phyloP scores from a whole-genome alignment of 2,888 invertebrate species.

The Thalpophila matura region DNA sequence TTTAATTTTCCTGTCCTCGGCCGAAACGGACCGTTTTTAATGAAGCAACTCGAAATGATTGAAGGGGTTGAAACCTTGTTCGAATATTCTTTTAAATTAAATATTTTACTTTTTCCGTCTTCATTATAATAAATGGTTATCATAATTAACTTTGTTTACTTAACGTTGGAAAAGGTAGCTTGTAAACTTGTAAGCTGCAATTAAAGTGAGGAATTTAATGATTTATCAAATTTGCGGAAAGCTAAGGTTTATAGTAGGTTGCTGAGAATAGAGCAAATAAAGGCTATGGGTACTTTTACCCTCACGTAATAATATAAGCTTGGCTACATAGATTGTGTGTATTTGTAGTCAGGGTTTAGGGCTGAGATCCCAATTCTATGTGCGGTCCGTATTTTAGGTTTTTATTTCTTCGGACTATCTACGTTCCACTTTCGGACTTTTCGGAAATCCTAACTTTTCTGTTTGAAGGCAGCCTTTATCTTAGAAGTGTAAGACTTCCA shows the following conservation, averaged over 20 bases:
- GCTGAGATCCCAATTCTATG: constrained; percentile 34
- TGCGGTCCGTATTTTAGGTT: constrained; percentile 40
- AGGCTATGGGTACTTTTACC: constrained; percentile 17
- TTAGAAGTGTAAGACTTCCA: constrained; percentile 33
- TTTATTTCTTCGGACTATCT: constrained; percentile 47
- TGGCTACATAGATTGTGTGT: constrained; percentile 24
- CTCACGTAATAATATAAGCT: constrained; percentile 24
- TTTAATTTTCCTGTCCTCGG: constrained; percentile 60
- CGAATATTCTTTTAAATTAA: constrained; percentile 52
- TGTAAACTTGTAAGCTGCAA: constrained; percentile 31
- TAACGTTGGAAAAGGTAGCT: constrained; percentile 32
- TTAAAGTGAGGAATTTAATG: constrained; percentile 33
- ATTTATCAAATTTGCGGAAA: constrained; percentile 14
- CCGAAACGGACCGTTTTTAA: constrained; percentile 56
- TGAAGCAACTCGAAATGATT: constrained; percentile 56
- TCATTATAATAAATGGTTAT: constrained; percentile 45
- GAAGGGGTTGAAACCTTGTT: constrained; percentile 51
- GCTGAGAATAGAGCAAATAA: constrained; percentile 23
- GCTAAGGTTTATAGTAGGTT: constrained; percentile 12
- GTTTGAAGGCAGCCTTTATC: constrained; percentile 44
- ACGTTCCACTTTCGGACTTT: constrained; percentile 42
- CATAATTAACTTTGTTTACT: constrained; percentile 52
- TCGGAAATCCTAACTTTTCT: constrained; percentile 36
- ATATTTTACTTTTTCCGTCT: constrained; percentile 47
- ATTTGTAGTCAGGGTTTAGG: constrained; percentile 37